These are phyloP conservation scores for Mesoclemmys tuberculata DNA, from an alignment of 2,113 vertebrate species.

Conservation along the genomic window DNA sequence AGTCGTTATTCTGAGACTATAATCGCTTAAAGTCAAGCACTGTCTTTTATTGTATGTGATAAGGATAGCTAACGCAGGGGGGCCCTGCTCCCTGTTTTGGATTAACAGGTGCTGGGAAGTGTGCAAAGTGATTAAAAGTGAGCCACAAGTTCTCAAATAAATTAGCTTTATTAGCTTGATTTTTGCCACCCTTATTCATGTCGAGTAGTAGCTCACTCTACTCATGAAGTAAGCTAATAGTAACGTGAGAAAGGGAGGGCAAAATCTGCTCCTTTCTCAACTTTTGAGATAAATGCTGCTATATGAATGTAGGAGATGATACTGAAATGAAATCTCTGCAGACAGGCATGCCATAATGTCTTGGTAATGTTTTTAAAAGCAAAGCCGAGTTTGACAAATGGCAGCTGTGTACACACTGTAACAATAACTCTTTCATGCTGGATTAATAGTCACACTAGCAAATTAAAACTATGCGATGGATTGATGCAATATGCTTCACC, in stretches of 20 bases:
- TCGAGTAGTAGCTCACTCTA: accelerated
- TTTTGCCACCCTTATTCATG: accelerated
- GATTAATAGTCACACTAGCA: neutral
- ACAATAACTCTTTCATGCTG: accelerated
- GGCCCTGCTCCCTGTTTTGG: neutral
- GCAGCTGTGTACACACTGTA: accelerated
- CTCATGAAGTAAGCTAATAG: accelerated
- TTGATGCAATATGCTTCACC: accelerated
- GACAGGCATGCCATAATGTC: accelerated
- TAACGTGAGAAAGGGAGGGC: accelerated
- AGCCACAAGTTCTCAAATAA: neutral
- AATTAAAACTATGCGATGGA: neutral
- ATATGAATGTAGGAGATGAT: accelerated
- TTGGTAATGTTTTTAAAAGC: neutral
- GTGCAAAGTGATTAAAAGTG: neutral
- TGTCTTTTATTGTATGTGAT: neutral
- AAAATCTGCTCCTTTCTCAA: accelerated
- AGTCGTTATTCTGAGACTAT: accelerated
- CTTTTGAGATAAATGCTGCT: neutral
- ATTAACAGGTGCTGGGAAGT: accelerated
- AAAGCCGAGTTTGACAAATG: neutral
- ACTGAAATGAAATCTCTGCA: neutral
- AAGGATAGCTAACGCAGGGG: neutral
- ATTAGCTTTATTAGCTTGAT: accelerated
- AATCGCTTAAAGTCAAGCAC: neutral